These are phyloP conservation scores for Drosophila tani DNA, from an alignment of 1,140 invertebrate species.

Conservation along the genomic window DNA sequence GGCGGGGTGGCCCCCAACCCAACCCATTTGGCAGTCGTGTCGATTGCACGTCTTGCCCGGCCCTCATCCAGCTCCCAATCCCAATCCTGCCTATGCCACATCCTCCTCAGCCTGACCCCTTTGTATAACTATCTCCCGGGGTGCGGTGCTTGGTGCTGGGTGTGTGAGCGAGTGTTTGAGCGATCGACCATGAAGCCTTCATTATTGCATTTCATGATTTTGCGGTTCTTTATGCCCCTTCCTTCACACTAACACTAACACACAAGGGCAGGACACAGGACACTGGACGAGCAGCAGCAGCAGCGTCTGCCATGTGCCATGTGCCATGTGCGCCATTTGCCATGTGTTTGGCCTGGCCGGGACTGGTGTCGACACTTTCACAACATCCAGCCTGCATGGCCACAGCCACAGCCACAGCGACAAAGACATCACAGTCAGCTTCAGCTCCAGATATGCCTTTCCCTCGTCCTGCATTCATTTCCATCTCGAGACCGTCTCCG, in stretches of 20 bases:
- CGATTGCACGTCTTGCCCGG: slow-evolving; percentile 66
- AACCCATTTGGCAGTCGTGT: slow-evolving; percentile 54
- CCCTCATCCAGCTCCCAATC: slow-evolving; percentile 15
- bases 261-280: slow-evolving; percentile 18
- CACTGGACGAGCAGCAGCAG: background rate
- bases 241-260: slow-evolving; percentile 41
- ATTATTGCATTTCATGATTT: slow-evolving; percentile 84
- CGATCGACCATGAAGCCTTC: slow-evolving; percentile 83
- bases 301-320: slow-evolving; percentile 36
- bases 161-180: slow-evolving; percentile 61
- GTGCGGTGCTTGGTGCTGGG: slow-evolving; percentile 3
- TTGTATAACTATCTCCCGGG: slow-evolving; percentile 23
- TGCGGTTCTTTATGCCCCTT: slow-evolving; percentile 80
- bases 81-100: slow-evolving; percentile 18
- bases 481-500: slow-evolving; percentile 26
- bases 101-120: slow-evolving; percentile 18
- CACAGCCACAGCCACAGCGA: slow-evolving; percentile 15
- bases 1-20: background rate
- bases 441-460: slow-evolving; percentile 25
- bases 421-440: slow-evolving; percentile 48
- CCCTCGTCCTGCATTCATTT: slow-evolving; percentile 44
- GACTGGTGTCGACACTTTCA: slow-evolving; percentile 79
- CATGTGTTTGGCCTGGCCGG: slow-evolving; percentile 73
- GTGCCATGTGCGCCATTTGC: slow-evolving; percentile 51
- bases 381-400: slow-evolving; percentile 55